These are phyloP conservation scores for Pterophyllum scalare DNA, from an alignment of 2,113 vertebrate genomes.

Conservation along the genomic window DNA sequence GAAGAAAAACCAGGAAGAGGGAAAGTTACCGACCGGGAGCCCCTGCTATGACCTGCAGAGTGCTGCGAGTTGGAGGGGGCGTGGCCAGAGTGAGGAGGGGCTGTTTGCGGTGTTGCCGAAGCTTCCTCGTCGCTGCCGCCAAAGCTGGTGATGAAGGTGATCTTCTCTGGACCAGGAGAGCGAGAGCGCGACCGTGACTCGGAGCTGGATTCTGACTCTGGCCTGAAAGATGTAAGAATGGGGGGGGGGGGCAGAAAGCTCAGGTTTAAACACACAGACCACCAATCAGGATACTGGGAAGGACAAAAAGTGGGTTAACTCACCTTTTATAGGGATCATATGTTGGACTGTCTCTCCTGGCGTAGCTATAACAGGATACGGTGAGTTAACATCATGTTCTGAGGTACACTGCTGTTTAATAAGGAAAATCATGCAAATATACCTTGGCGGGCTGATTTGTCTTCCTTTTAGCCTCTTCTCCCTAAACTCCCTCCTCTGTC, in stretches of 20 bases:
- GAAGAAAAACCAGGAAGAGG: constrained; percentile 76
- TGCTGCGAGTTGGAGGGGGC: constrained; percentile 81
- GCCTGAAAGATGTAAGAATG: constrained; percentile 63
- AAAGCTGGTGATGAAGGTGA: constrained; percentile 97
- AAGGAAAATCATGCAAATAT: neutral
- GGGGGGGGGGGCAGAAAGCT: no score
- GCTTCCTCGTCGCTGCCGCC: constrained; percentile 94
- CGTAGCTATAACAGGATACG: constrained; percentile 82
- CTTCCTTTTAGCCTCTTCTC: constrained; percentile 94
- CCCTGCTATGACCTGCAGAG: constrained; percentile 91
- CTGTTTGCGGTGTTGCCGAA: constrained; percentile 64
- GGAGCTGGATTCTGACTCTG: constrained; percentile 89
- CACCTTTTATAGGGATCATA: constrained; percentile 96
- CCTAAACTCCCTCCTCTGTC: constrained; percentile 94
- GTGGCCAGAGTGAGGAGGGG: constrained; percentile 73
- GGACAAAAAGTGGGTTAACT: constrained; percentile 32
- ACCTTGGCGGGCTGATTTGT: constrained; percentile 98
- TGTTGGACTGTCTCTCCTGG: constrained; percentile 94
- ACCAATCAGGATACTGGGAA: neutral
- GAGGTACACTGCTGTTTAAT: neutral
- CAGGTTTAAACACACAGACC: neutral
- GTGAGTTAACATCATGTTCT: neutral
- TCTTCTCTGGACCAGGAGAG: constrained; percentile 89
- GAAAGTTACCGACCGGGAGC: constrained; percentile 98
- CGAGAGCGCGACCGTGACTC: constrained; percentile 88